Conservation (phyloP, 2,888 invertebrate genomes). For the Lochmaea crataegi region DNA sequence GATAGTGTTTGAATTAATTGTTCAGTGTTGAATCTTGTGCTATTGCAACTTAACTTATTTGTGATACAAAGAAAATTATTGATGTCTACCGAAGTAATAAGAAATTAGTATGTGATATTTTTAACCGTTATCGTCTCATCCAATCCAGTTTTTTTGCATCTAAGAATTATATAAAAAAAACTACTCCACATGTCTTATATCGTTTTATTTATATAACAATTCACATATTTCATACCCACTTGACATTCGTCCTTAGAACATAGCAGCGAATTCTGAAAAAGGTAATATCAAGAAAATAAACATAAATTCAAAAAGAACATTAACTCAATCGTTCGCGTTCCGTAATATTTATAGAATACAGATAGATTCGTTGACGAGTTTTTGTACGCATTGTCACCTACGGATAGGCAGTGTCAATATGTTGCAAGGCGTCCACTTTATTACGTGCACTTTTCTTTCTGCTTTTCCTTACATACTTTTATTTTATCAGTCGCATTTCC, state of each 20-base stretch:
- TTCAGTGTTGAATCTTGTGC: too few species aligned
- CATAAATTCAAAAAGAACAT: constrained; percentile 50
- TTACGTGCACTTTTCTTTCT: constrained; percentile 45
- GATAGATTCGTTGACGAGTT: constrained; percentile 62
- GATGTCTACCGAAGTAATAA: too few species aligned
- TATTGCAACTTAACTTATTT: too few species aligned
- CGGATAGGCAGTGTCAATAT: constrained; percentile 50
- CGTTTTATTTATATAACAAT: constrained; percentile 34
- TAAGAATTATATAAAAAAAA: constrained; percentile 18
- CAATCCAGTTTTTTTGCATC: not conserved
- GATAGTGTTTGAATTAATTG: too few species aligned
- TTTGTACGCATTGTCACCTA: constrained; percentile 55
- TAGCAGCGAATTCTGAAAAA: constrained; percentile 45
- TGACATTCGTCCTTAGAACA: constrained; percentile 34
- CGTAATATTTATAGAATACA: constrained; percentile 61
- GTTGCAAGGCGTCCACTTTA: constrained; percentile 52
- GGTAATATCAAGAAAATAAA: constrained; percentile 50
- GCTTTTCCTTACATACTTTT: constrained; percentile 12
- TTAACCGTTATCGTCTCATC: not conserved
- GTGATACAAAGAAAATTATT: too few species aligned
- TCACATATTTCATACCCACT: constrained; percentile 33
- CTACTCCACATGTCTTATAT: constrained; percentile 16
- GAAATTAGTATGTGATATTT: too few species aligned
- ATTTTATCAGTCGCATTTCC: constrained; percentile 41
- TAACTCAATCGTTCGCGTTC: constrained; percentile 45